These are phyloP conservation scores for Zingel zingel DNA, from an alignment of 2,113 vertebrate genomes.

Conservation along the genomic window DNA sequence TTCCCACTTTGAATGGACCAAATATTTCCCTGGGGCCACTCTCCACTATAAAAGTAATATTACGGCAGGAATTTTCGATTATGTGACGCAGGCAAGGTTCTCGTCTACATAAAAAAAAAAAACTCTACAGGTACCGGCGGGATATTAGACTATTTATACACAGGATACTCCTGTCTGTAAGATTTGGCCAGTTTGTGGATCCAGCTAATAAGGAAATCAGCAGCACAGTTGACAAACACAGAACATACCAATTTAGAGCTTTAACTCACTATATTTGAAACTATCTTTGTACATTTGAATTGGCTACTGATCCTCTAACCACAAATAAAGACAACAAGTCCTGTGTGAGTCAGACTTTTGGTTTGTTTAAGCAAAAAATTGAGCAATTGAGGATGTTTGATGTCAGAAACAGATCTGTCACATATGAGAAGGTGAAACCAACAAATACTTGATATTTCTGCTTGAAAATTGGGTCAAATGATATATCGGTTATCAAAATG, in stretches of 20 bases:
- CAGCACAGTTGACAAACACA: not conserved
- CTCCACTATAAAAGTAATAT: slow-evolving; percentile 43
- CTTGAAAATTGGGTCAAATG: not conserved
- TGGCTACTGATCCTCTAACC: not conserved
- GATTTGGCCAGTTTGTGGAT: not conserved
- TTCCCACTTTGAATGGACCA: slow-evolving; percentile 42
- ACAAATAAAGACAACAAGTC: not conserved
- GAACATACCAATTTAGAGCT: not conserved
- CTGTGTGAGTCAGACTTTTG: no score
- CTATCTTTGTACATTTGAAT: not conserved
- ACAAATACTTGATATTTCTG: not conserved
- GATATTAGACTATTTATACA: slow-evolving; percentile 30
- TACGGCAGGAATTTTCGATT: slow-evolving; percentile 42
- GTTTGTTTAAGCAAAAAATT: no score
- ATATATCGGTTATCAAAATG: not conserved
- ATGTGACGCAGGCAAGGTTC: slow-evolving; percentile 6
- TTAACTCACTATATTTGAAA: not conserved
- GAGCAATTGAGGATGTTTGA: not conserved
- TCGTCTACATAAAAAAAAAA: not conserved
- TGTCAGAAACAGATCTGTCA: not conserved
- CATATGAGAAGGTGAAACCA: not conserved
- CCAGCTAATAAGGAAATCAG: not conserved
- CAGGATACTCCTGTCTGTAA: not conserved
- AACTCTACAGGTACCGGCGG: not conserved
- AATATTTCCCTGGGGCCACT: slow-evolving; percentile 64